Base-by-base conservation (phyloP, 2,888 invertebrate genomes). In the Polia nebulosa region DNA sequence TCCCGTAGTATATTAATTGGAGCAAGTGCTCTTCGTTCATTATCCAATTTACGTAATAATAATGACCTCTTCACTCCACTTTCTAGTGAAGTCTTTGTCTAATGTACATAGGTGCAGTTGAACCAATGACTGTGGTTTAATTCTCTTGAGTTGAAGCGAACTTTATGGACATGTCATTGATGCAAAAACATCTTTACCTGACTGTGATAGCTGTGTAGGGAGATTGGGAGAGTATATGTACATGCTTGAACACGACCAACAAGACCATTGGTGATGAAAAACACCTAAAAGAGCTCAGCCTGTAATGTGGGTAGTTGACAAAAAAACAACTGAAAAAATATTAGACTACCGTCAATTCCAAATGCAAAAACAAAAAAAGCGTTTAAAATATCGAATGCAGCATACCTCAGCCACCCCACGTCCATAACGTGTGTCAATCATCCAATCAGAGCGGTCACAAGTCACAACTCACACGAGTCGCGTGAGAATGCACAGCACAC, bases 361-460 rank as follows among this genome's bases (percentile, higher is more conserved):
- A 58, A 57, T 63, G 51, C 41, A 52, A 57, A 55, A 27, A 47
- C 45, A 52, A 45, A 52, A 13, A 53, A 25, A 36, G 7, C 8
- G 20, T 44, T 45, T 68, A 8, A 61, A 66, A 66, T 55, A 62
- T 49, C 58, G 57, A 39, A 64, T 61, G 51, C 67, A 65, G 44
- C 70, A 72, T 81, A 81, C 78, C 73, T 73, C 77, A 72, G 64
- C 34, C 66, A 45, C 78, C 85, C 87, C 82, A 86, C 86, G 81
- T 74, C 82, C 81, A 84, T 84, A 80, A 84, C 72, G 78, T 77
- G 80, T 83, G 87, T 89, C 92, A 91, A 92, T 92, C 92, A 91
- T 91, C 87, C 89, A 92, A 92, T 92, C 88, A 91, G 83, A 87
- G 81, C 86, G 81, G 87, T 90, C 89, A 88, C 88, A 88, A 86